phyloP scores from a whole-genome alignment of 1,140 invertebrate genomes.

The Ceratosolen fusciceps region DNA sequence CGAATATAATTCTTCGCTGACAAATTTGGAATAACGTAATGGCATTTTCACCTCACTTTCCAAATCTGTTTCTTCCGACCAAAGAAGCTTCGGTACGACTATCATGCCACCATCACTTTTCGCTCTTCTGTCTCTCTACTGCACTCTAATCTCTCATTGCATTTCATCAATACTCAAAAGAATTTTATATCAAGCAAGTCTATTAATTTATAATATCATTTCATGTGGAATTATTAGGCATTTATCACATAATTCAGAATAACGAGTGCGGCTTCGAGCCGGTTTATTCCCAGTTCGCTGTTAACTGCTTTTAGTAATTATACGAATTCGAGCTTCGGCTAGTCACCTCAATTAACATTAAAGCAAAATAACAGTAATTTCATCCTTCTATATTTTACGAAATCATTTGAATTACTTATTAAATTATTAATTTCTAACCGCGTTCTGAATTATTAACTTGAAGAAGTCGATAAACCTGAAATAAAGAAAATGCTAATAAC shows the following conservation, averaged over 20 bases:
- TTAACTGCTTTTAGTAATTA: constrained; percentile 35
- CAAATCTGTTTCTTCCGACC: too few species aligned
- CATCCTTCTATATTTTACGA: constrained; percentile 8
- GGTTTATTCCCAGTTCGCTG: constrained; percentile 14
- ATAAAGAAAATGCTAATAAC: background rate
- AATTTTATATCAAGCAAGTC: too few species aligned
- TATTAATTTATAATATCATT: too few species aligned
- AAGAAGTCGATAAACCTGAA: constrained; percentile 5
- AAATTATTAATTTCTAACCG: background rate
- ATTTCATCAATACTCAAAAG: too few species aligned
- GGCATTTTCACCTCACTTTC: too few species aligned
- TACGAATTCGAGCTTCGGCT: constrained; percentile 20
- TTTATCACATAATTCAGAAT: constrained; percentile 16
- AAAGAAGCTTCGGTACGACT: too few species aligned
- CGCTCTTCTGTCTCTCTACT: background rate
- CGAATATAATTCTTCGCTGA: too few species aligned
- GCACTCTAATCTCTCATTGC: background rate
- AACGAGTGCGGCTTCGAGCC: background rate
- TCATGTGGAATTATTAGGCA: too few species aligned
- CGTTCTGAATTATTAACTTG: constrained; percentile 13
- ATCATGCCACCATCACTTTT: background rate
- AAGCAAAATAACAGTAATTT: constrained; percentile 15
- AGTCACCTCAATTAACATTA: constrained; percentile 1
- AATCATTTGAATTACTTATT: background rate
- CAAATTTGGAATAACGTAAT: too few species aligned